Evolutionary conservation across 2,888 invertebrate genomes (phyloP).

Genomic region (Chironomus tentans): DNA sequence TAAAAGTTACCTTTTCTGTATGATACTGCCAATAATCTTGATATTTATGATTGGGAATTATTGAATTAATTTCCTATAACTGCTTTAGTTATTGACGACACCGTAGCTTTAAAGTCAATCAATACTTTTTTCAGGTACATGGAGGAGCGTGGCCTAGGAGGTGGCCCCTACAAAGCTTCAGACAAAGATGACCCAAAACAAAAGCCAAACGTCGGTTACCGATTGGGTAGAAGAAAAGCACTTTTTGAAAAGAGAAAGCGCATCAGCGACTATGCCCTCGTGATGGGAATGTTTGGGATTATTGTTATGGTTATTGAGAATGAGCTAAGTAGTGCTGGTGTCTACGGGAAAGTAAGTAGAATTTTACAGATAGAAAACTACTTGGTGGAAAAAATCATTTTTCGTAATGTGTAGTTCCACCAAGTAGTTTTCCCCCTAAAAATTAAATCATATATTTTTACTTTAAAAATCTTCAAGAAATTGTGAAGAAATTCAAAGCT

Average conservation of each 20-base stretch:
- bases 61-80: too few species aligned
- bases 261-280: slow-evolving; percentile 97
- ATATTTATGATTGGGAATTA: too few species aligned
- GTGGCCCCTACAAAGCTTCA: slow-evolving; percentile 62
- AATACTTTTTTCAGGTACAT: slow-evolving; percentile 53
- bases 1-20: too few species aligned
- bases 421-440: too few species aligned
- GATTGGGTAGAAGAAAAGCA: slow-evolving; percentile 94
- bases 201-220: slow-evolving; percentile 94
- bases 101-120: too few species aligned
- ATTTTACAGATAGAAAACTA: too few species aligned
- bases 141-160: slow-evolving; percentile 72
- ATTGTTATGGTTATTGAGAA: slow-evolving; percentile 99
- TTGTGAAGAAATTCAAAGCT: too few species aligned
- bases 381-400: too few species aligned
- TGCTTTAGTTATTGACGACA: too few species aligned
- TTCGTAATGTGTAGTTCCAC: too few species aligned
- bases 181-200: slow-evolving; percentile 60
- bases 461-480: too few species aligned
- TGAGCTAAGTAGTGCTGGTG: slow-evolving; percentile 93
- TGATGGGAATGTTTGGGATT: slow-evolving; percentile 99
- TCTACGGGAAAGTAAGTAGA: slow-evolving; percentile 80
- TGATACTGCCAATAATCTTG: too few species aligned
- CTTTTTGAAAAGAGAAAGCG: slow-evolving; percentile 97
- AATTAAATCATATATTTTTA: not conserved